Conservation (phyloP, 2,888 invertebrate genomes). For the Cephus nigrinus region DNA sequence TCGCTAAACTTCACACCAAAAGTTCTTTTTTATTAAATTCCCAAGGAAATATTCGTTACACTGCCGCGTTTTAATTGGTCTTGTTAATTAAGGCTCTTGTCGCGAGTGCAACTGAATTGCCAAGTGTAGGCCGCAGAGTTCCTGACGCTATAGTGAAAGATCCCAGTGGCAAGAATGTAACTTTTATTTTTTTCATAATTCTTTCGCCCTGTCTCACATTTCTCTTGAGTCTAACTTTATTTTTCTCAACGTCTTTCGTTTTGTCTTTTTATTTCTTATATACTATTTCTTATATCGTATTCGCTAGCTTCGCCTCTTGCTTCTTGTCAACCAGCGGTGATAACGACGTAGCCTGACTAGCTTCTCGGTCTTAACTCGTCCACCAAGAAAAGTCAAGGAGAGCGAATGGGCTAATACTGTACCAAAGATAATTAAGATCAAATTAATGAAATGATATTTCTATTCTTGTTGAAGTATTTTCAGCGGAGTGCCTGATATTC, state of each 20-base stretch:
- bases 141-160: background rate
- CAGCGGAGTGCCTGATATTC: constrained; percentile 60
- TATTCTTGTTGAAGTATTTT: constrained; percentile 54
- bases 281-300: background rate
- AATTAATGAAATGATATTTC: constrained; percentile 38
- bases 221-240: constrained; percentile 7
- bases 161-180: background rate
- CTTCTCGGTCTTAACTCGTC: background rate
- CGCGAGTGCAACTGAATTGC: constrained; percentile 11
- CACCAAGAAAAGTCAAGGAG: constrained; percentile 5
- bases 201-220: constrained; percentile 13
- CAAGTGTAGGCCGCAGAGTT: constrained; percentile 1
- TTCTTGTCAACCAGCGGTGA: background rate
- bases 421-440: constrained; percentile 51
- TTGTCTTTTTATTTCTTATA: background rate
- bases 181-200: constrained; percentile 11
- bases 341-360: background rate
- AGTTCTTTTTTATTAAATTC: background rate
- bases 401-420: constrained; percentile 42
- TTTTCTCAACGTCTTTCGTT: background rate
- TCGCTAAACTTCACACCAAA: background rate
- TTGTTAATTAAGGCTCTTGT: constrained; percentile 42
- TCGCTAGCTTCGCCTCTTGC: background rate
- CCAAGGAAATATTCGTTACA: constrained; percentile 24
- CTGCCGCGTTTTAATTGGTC: constrained; percentile 40